A percentile compares a stretch with the other conserved stretches of the same genome.
Evolutionary conservation across 2,888 invertebrate species (phyloP).

Genomic region (Himalopsyche tibetana): DNA sequence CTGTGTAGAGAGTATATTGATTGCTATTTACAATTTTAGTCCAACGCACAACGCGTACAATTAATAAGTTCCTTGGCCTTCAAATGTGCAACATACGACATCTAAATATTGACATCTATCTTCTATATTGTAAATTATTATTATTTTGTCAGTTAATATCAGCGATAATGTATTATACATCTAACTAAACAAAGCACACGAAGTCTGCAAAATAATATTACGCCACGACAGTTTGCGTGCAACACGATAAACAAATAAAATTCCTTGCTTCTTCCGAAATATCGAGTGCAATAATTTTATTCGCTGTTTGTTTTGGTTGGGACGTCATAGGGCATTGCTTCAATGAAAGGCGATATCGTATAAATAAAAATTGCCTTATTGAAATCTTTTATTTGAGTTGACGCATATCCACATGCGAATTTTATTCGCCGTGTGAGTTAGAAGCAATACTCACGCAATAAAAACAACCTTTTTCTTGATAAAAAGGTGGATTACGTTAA

Average conservation of each 20-base stretch:
- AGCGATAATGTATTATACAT: background rate
- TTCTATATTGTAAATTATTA: too few species aligned
- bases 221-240: constrained; percentile 48
- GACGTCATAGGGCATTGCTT: constrained; percentile 41
- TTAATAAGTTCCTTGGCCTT: too few species aligned
- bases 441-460: background rate
- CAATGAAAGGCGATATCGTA: constrained; percentile 48
- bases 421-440: constrained; percentile 27
- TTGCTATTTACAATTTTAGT: too few species aligned
- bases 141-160: too few species aligned
- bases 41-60: too few species aligned
- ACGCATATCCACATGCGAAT: constrained; percentile 33
- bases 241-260: constrained; percentile 41
- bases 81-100: too few species aligned
- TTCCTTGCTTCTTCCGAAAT: constrained; percentile 24
- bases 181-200: background rate
- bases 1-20: too few species aligned
- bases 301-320: constrained; percentile 47
- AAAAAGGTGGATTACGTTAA: too few species aligned
- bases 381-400: constrained; percentile 39
- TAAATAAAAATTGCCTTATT: constrained; percentile 46
- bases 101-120: too few species aligned
- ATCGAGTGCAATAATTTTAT: constrained; percentile 34
- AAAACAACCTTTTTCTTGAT: background rate
- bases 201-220: background rate